Evolutionary conservation across 2,888 invertebrate species (phyloP), one percentile per base, ranked within the genome.

Genomic region (Agrochola circellaris): DNA sequence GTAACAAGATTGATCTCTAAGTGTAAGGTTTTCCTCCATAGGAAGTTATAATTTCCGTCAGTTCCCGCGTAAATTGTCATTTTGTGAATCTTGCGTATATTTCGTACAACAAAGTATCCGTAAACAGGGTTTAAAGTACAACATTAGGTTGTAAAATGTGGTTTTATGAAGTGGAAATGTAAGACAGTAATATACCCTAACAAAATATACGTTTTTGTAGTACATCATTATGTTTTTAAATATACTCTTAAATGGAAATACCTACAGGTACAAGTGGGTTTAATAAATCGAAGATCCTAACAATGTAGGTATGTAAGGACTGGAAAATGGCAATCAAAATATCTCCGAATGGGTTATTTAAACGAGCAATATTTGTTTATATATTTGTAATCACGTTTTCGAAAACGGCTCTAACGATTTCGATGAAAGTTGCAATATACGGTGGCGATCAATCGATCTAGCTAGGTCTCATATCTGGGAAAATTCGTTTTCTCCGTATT

Each of bases 1-100:
- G 79, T 77, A 58, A 85, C 70, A 78, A 70, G 78, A 85, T 81
- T 73, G 79, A 83, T 77, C 74, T 73, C 56, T 77, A 70, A 77
- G 26, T 69, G 71, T 69, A 79, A 66, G 83, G 73, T 61, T 82
- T 62, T 82, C 66, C 64, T 64, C 54, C 58, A 61, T 42, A 77
- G 86, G 69, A 66, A 79, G 65, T 62, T 71, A 67, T 86, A 72
- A 87, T 84, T 84, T 84, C 87, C 87, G 72, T 62, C 54, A 75
- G 26, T 23, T 17, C 13, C 38, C 62, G 38, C 42, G 61, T 62
- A 45, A 83, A 83, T 64, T 62, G 68, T 48, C 17, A 72, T 72
- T 82, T 83, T 62, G 30, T 42, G 61, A 62, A 83, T 75, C 45
- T 65, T 26, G 38, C 69, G 66, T 86, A 64, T 66, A 73, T 79